A percentile compares a stretch with the other conserved stretches of the same genome.
phyloP scores from a whole-genome alignment of 2,113 vertebrate species.

The Pimephales promelas region DNA sequence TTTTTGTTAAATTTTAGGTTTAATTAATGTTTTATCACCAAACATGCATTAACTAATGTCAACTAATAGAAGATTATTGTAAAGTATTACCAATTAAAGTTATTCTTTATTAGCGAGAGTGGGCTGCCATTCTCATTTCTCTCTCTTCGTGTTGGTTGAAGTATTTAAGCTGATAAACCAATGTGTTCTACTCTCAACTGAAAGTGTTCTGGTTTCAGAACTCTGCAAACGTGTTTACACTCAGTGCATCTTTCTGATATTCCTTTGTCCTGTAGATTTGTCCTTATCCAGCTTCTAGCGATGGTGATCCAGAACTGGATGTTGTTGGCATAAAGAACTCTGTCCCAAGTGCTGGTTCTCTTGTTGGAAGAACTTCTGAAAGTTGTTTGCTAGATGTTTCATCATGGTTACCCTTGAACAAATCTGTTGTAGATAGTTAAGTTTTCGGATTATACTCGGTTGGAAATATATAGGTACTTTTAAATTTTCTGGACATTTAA shows the following conservation, averaged over 20 bases:
- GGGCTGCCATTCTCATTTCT: background rate
- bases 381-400: background rate
- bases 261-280: background rate
- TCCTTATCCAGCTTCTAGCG: background rate
- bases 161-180: background rate
- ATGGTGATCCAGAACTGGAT: background rate
- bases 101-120: background rate
- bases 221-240: background rate
- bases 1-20: background rate
- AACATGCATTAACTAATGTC: background rate
- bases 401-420: background rate
- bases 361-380: constrained; percentile 14
- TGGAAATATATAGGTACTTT: background rate
- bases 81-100: background rate
- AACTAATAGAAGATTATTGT: background rate
- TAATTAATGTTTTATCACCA: background rate
- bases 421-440: constrained; percentile 28
- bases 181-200: background rate
- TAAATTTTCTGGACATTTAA: background rate
- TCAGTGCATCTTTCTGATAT: background rate
- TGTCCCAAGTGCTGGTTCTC: background rate
- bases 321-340: background rate
- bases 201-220: background rate
- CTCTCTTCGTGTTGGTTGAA: background rate
- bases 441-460: background rate